Evolutionary conservation across 2,797 vertebrate genomes (phyloP).

Genomic region (Adrianichthys oophorus): DNA sequence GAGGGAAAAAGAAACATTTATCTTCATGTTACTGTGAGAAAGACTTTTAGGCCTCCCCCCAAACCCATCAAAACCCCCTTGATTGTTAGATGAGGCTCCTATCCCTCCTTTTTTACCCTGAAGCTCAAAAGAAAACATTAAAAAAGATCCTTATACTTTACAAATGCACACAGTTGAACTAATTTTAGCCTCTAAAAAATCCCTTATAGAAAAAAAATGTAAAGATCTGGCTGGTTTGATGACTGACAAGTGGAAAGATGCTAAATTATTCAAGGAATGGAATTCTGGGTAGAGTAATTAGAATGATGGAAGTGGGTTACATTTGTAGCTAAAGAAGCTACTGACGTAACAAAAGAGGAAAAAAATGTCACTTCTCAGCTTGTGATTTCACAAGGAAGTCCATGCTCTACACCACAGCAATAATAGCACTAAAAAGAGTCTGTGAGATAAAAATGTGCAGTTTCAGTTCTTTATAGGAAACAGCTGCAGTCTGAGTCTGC

Average conservation of each 20-base stretch:
- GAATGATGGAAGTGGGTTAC: background rate
- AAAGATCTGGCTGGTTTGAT: background rate
- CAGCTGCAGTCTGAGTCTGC: constrained; percentile 10
- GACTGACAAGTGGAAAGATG: constrained; percentile 6
- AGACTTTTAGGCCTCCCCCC: constrained; percentile 29
- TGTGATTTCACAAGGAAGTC: constrained; percentile 19
- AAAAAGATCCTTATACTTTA: constrained; percentile 11
- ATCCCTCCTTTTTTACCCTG: constrained; percentile 24
- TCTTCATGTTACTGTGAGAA: constrained; percentile 31
- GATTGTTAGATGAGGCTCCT: constrained; percentile 45
- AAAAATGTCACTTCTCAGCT: background rate
- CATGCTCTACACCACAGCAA: background rate
- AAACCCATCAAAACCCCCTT: constrained; percentile 42
- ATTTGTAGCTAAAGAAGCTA: background rate
- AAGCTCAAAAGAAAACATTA: constrained; percentile 34
- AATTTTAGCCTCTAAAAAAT: too few species aligned
- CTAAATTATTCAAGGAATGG: constrained; percentile 32
- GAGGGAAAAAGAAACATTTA: constrained; percentile 22
- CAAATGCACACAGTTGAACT: too few species aligned
- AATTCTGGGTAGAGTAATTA: constrained; percentile 3
- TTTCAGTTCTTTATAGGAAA: constrained; percentile 25
- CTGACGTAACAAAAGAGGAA: background rate
- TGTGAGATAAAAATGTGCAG: background rate
- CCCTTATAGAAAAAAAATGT: too few species aligned
- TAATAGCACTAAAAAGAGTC: constrained; percentile 12